phyloP scores from a whole-genome alignment of 1,140 invertebrate genomes.

The Scaptomyza montana region DNA sequence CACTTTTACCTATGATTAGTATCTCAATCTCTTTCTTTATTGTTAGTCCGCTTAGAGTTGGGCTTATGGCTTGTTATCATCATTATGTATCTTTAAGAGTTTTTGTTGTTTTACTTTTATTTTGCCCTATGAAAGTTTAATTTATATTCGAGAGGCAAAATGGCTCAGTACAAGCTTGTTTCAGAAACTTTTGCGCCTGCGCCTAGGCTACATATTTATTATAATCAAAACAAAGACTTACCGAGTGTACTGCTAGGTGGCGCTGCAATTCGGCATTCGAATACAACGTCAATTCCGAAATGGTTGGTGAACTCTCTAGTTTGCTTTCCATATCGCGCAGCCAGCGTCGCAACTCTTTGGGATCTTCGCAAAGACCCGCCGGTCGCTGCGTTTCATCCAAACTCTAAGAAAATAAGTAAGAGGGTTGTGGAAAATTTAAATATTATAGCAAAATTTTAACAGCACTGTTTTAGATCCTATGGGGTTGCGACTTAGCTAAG shows the following conservation, averaged over 20 bases:
- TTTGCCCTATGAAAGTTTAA: conserved; percentile 15
- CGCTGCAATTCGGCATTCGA: conserved; percentile 72
- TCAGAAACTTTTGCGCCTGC: conserved; percentile 6
- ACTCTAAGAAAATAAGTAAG: conserved; percentile 43
- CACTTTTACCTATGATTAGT: conserved; percentile 54
- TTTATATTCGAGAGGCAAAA: neutral
- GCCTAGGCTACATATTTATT: neutral
- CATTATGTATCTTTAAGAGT: conserved; percentile 10
- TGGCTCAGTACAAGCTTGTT: conserved; percentile 14
- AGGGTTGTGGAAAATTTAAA: neutral
- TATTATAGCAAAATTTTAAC: neutral
- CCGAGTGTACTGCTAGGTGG: conserved; percentile 79
- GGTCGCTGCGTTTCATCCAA: conserved; percentile 69
- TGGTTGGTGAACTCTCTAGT: conserved; percentile 69
- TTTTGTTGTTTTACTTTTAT: conserved; percentile 11
- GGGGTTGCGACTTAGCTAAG: conserved; percentile 6
- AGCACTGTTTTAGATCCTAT: too few relatives aligned
- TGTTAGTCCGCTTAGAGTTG: neutral
- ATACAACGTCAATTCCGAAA: conserved; percentile 69
- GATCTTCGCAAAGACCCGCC: conserved; percentile 76
- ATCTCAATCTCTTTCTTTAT: conserved; percentile 14
- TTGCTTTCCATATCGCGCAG: conserved; percentile 85
- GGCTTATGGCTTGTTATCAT: conserved; percentile 43
- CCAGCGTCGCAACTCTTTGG: conserved; percentile 84
- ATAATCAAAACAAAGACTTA: conserved; percentile 44